Evolutionary conservation across 2,888 invertebrate genomes (phyloP).

Genomic region (Hanleya hanleyi): DNA sequence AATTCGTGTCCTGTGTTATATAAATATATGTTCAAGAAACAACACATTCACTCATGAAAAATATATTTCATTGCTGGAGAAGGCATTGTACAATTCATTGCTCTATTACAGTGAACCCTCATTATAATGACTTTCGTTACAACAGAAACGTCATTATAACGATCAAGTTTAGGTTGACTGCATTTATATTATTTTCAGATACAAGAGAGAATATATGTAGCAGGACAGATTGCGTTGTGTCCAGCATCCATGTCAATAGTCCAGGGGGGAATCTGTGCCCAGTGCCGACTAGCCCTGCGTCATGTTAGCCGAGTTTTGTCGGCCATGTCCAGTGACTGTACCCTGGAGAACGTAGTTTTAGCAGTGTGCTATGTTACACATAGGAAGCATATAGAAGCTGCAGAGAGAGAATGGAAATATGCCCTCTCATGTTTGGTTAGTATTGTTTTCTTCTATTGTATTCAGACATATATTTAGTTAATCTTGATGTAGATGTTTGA

Average conservation of each 20-base stretch:
- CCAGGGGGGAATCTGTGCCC: conserved; percentile 82
- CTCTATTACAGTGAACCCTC: too few relatives aligned
- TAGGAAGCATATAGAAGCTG: conserved; percentile 81
- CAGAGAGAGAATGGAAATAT: conserved; percentile 84
- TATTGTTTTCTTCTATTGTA: background rate
- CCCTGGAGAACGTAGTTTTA: conserved; percentile 86
- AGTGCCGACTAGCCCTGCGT: conserved; percentile 87
- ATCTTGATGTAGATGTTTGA: too few relatives aligned
- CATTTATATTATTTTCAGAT: conserved; percentile 78
- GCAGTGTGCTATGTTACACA: conserved; percentile 91
- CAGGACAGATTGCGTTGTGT: conserved; percentile 93
- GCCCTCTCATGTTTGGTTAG: conserved; percentile 75
- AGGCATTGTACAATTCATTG: too few relatives aligned
- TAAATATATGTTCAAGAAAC: too few relatives aligned
- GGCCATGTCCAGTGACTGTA: conserved; percentile 84
- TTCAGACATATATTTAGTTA: too few relatives aligned
- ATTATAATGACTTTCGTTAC: too few relatives aligned
- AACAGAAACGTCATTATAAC: too few relatives aligned
- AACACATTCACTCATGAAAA: too few relatives aligned
- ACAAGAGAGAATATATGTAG: conserved; percentile 87
- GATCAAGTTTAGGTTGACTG: too few relatives aligned
- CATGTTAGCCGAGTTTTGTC: conserved; percentile 88
- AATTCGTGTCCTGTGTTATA: too few relatives aligned
- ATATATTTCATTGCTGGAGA: too few relatives aligned
- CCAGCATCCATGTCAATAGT: conserved; percentile 86